Conservation (phyloP, 2,888 invertebrate genomes). For the Ichneumoninae sp. region DNA sequence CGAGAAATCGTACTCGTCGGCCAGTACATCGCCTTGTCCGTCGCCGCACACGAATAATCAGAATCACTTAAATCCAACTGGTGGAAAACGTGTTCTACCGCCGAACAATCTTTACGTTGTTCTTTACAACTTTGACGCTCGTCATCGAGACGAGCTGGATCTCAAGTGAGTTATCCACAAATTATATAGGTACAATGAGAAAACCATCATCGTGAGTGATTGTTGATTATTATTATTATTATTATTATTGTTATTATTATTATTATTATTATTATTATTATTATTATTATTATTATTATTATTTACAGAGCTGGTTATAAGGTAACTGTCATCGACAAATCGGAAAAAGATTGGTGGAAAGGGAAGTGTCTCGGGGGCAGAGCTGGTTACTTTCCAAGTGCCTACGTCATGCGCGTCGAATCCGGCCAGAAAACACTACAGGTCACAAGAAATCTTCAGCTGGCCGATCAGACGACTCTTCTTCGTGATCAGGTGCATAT, state of each 20-base stretch:
- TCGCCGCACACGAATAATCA: slow-evolving; percentile 88
- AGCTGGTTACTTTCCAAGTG: slow-evolving; percentile 97
- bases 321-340: slow-evolving; percentile 96
- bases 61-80: slow-evolving; percentile 79
- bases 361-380: slow-evolving; percentile 95
- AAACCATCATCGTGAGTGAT: not conserved
- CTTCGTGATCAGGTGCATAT: slow-evolving; percentile 81
- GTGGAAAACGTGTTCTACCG: slow-evolving; percentile 86
- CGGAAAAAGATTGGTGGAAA: slow-evolving; percentile 99
- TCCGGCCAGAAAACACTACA: slow-evolving; percentile 96
- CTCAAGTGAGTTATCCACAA: slow-evolving; percentile 88
- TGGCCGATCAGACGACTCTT: slow-evolving; percentile 87
- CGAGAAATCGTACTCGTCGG: slow-evolving; percentile 95
- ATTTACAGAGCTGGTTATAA: slow-evolving; percentile 84
- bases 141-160: slow-evolving; percentile 97
- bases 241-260: no score
- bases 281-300: not conserved
- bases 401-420: slow-evolving; percentile 95
- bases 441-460: slow-evolving; percentile 93
- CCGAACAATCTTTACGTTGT: slow-evolving; percentile 97
- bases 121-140: slow-evolving; percentile 96
- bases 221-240: not conserved
- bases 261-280: not conserved
- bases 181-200: not conserved
- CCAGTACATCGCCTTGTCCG: slow-evolving; percentile 97